Conservation (phyloP, 1,140 invertebrate genomes). For the Drosophila funebris region DNA sequence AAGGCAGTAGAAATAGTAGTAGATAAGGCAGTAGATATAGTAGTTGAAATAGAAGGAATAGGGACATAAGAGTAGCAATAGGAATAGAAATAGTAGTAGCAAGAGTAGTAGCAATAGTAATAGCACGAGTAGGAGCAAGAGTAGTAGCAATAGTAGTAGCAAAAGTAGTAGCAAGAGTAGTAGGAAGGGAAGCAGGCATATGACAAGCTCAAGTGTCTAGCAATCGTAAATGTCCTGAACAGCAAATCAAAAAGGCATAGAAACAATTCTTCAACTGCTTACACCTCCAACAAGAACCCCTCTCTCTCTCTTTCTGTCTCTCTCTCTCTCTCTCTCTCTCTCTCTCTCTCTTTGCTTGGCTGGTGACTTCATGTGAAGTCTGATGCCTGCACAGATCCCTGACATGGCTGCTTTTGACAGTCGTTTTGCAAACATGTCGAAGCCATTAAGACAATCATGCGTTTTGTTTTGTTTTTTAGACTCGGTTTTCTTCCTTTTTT, state of each 20-base stretch:
- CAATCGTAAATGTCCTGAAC: slow-evolving; percentile 44
- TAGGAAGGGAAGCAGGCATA: slow-evolving; percentile 28
- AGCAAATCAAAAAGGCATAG: slow-evolving; percentile 64
- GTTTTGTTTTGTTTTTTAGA: slow-evolving; percentile 41
- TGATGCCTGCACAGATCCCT: slow-evolving; percentile 37
- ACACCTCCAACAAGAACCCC: no score
- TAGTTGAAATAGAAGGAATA: no score
- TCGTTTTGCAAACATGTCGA: slow-evolving; percentile 82
- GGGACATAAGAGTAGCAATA: no score
- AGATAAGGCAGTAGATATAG: no score
- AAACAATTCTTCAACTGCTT: slow-evolving; percentile 26
- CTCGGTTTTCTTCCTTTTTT: background rate
- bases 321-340: background rate
- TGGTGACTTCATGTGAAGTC: slow-evolving; percentile 34
- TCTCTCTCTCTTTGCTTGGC: background rate
- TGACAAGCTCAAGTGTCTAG: slow-evolving; percentile 64
- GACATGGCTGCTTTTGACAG: slow-evolving; percentile 75
- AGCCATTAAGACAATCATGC: slow-evolving; percentile 82
- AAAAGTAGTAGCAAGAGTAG: background rate
- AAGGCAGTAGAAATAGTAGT: background rate
- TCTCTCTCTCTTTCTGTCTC: background rate
- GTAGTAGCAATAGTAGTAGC: no score
- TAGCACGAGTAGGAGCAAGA: no score
- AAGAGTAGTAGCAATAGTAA: no score
- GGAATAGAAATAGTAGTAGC: no score